Conservation (phyloP, 2,797 vertebrate genomes). For the Ammospiza maritima region DNA sequence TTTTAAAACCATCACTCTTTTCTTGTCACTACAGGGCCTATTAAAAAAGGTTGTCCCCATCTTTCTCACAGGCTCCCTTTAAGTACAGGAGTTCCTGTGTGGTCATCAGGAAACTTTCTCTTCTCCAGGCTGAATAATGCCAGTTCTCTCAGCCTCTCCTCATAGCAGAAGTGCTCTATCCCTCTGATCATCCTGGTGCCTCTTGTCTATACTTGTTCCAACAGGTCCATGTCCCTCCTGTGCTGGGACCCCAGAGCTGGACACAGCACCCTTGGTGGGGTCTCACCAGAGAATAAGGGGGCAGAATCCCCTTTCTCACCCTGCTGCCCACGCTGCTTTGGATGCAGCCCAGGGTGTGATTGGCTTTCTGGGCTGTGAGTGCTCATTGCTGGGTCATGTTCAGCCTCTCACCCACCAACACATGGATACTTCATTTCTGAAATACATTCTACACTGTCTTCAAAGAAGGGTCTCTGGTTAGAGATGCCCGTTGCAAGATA, state of each 20-base stretch:
- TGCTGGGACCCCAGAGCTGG: neutral
- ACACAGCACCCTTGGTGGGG: neutral
- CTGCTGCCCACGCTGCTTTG: accelerated
- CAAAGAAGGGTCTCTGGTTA: neutral
- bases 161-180: neutral
- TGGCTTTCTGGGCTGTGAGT: too few species aligned
- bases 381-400: neutral
- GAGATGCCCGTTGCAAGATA: neutral
- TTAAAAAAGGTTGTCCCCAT: neutral
- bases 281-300: neutral
- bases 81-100: neutral
- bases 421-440: neutral
- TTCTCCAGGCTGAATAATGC: neutral
- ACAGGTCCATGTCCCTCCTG: accelerated
- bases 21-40: neutral
- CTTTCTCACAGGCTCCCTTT: neutral
- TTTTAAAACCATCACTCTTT: neutral
- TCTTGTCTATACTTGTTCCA: neutral
- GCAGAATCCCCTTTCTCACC: neutral
- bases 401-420: neutral
- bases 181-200: neutral
- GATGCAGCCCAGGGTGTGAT: neutral
- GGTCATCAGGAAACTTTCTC: neutral
- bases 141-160: neutral
- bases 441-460: neutral